Evolutionary conservation across 2,888 invertebrate genomes (phyloP), one percentile per base, ranked within the genome.

Genomic region (Petrolisthes cinctipes): DNA sequence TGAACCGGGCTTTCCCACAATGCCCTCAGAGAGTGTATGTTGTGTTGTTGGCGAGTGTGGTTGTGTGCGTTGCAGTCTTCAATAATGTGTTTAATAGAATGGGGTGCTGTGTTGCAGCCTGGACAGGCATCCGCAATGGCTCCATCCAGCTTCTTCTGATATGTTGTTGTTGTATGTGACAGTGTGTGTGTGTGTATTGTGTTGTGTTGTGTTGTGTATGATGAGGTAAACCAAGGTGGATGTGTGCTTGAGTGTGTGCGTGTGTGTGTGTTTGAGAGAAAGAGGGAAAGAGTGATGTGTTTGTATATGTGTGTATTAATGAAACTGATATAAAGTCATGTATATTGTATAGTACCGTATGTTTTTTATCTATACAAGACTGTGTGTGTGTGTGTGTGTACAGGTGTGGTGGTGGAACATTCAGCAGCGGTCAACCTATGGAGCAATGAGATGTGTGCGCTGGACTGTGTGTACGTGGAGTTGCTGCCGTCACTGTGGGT

Each of bases 401-500:
- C 80, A 89, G 89, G 82, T 56, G 20, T 88, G 51, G 71, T 85
- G n/a, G 73, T 23, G 17, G 87, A 86, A 66, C 89, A 89, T 20
- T 82, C 89, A 5, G 82, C 79, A 54, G 61, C 81, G 54, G 84
- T 89, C 9, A 82, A 76, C 57, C 71, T 89, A 37, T 85, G 85
- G 86, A 76, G 87, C 14, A 87, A 71, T 23, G 90, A 90, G 61
- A 75, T 90, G 81, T 90, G 90, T 86, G 88, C 90, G 7, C 81
- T 86, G 71, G 88, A 90, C 86, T 90, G 90, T 86, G 86, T 90
- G 53, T 88, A 83, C 73, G 79, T 66, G 37, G 88, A 88, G 91
- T 92, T 95, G 82, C 92, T 95, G 57, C 95, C 95, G 0, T 94
- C 94, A 68, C 92, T 95, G 76, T 95, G 95, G 92, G 93, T 93